phyloP scores from a whole-genome alignment of 2,797 vertebrate species.

The Schizothorax lantsangensis region DNA sequence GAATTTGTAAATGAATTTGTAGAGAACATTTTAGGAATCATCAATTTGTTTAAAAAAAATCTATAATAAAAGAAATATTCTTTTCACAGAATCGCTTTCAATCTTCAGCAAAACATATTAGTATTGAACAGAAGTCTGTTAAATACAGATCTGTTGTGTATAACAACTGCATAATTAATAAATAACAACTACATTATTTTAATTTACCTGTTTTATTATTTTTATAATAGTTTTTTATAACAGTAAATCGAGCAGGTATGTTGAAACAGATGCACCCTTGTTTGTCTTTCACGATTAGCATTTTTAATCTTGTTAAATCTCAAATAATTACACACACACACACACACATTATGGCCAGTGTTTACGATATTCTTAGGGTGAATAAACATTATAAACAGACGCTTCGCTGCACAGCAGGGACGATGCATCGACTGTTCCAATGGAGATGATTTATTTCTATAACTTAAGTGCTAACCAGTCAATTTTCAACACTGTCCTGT shows the following conservation, averaged over 20 bases:
- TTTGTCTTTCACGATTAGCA: neutral
- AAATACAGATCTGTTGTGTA: neutral
- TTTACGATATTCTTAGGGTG: too few species aligned
- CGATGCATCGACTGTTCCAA: neutral
- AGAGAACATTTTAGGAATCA: slow-evolving; percentile 34
- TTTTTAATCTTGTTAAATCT: neutral
- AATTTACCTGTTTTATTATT: neutral
- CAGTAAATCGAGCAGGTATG: too few species aligned
- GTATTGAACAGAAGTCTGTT: neutral
- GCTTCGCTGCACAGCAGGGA: too few species aligned
- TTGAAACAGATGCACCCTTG: neutral
- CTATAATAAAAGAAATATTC: neutral
- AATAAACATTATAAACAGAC: too few species aligned
- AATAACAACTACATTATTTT: neutral
- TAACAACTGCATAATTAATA: neutral
- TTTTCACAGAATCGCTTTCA: neutral
- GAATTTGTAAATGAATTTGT: neutral
- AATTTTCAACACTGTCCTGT: too few species aligned
- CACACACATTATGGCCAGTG: too few species aligned
- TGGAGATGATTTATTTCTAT: neutral
- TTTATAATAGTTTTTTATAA: too few species aligned
- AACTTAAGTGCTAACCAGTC: neutral
- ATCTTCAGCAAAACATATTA: neutral
- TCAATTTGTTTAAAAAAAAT: neutral
- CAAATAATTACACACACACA: too few species aligned